A percentile compares a stretch with the other conserved stretches of the same genome.
phyloP scores from a whole-genome alignment of 2,113 vertebrate species.

The Ochotona princeps region DNA sequence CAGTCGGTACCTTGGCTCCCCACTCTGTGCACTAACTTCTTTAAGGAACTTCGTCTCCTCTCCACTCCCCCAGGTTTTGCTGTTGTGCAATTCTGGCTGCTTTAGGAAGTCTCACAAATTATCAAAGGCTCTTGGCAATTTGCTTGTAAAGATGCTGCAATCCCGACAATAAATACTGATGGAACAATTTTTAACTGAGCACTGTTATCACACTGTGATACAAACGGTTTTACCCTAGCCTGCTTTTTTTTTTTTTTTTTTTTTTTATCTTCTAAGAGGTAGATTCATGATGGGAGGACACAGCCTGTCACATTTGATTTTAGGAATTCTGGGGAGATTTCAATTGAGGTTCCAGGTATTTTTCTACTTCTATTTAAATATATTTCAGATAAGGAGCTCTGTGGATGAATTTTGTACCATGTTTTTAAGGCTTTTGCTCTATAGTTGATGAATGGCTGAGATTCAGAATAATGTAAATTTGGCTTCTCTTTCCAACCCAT shows the following conservation, averaged over 20 bases:
- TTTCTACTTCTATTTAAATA: background rate
- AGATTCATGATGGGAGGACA: conserved; percentile 33
- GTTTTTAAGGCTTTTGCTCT: conserved; percentile 36
- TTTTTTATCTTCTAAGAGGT: conserved; percentile 14
- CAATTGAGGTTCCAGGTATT: background rate
- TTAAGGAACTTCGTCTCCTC: background rate
- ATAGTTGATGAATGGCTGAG: conserved; percentile 11
- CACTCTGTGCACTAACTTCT: conserved; percentile 31
- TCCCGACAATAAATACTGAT: conserved; percentile 25
- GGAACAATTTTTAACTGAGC: conserved; percentile 30
- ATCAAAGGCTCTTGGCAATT: conserved; percentile 1
- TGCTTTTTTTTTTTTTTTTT: too few species aligned
- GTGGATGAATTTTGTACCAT: background rate
- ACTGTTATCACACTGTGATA: background rate
- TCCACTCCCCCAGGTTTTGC: background rate
- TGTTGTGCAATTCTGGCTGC: background rate
- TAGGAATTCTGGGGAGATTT: conserved; percentile 46
- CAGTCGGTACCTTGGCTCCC: background rate
- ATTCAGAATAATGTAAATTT: background rate
- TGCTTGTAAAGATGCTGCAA: conserved; percentile 18
- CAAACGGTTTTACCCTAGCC: background rate
- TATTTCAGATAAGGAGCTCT: conserved; percentile 31
- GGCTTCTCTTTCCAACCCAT: conserved; percentile 19
- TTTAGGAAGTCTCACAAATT: conserved; percentile 39
- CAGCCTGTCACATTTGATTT: conserved; percentile 7